Evolutionary conservation across 2,888 invertebrate genomes (phyloP).

Genomic region (Tillus elongatus): DNA sequence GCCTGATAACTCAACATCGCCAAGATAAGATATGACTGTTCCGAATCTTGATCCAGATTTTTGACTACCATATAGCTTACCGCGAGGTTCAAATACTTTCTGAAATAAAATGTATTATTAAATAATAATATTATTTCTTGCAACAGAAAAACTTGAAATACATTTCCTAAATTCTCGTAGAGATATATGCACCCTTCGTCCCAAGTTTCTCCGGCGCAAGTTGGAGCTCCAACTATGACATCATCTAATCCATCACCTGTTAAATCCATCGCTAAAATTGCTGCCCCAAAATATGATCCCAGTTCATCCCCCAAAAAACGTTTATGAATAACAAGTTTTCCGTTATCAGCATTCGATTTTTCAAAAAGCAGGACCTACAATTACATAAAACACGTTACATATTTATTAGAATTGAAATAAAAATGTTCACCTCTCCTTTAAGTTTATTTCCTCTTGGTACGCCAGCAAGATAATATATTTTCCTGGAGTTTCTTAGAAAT

Average conservation of each 20-base stretch:
- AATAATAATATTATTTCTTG: too few relatives aligned
- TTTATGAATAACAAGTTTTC: not conserved
- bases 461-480: too few relatives aligned
- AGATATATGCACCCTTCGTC: constrained; percentile 56
- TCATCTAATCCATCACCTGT: constrained; percentile 53
- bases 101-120: too few relatives aligned
- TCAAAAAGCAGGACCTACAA: not conserved
- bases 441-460: not conserved
- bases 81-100: too few relatives aligned
- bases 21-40: constrained; percentile 40
- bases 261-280: constrained; percentile 49
- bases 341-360: not conserved
- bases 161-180: constrained; percentile 42
- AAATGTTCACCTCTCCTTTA: not conserved
- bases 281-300: constrained; percentile 57
- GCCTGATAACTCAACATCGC: constrained; percentile 34
- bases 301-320: constrained; percentile 42
- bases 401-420: too few relatives aligned
- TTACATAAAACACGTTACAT: too few relatives aligned
- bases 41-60: constrained; percentile 17
- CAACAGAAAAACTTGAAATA: too few relatives aligned
- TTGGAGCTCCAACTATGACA: constrained; percentile 57
- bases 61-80: not conserved
- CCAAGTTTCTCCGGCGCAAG: constrained; percentile 37
- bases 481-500: not conserved